These are phyloP conservation scores for Ianthella basta DNA, from an alignment of 37 sponge, comb jelly and placozoan genomes.

Conservation along the genomic window DNA sequence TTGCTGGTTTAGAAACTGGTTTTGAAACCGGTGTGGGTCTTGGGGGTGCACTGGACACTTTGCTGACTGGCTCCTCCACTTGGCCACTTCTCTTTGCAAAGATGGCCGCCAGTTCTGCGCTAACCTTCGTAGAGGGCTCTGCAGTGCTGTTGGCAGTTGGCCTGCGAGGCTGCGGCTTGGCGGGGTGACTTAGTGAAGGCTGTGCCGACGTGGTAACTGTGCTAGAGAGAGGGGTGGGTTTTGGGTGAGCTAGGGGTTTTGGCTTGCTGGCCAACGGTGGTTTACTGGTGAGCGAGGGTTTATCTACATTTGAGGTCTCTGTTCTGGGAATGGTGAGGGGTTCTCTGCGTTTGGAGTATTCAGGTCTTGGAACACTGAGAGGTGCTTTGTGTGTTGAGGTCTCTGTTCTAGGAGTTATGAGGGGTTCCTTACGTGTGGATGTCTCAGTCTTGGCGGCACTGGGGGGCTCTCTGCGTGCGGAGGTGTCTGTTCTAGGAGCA, in stretches of 20 bases:
- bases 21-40: no score
- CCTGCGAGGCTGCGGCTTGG: no score
- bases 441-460: not conserved
- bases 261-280: not conserved
- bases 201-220: no score
- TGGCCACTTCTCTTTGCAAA: not conserved
- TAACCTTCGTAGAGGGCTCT: not conserved
- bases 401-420: not conserved
- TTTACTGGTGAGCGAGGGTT: not conserved
- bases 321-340: not conserved
- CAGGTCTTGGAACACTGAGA: not conserved
- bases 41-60: not conserved
- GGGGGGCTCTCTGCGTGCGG: not conserved
- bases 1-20: not conserved
- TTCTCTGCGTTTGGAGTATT: not conserved
- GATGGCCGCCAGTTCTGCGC: constrained; percentile 7
- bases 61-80: no score
- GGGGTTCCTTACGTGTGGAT: not conserved
- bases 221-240: no score
- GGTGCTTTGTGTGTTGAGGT: not conserved
- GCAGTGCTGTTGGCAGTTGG: no score
- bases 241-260: no score
- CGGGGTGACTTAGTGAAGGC: no score
- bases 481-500: not conserved
- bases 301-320: not conserved